These are phyloP conservation scores for Rhyacophila evoluta DNA, from an alignment of 2,888 invertebrate species.

Conservation along the genomic window DNA sequence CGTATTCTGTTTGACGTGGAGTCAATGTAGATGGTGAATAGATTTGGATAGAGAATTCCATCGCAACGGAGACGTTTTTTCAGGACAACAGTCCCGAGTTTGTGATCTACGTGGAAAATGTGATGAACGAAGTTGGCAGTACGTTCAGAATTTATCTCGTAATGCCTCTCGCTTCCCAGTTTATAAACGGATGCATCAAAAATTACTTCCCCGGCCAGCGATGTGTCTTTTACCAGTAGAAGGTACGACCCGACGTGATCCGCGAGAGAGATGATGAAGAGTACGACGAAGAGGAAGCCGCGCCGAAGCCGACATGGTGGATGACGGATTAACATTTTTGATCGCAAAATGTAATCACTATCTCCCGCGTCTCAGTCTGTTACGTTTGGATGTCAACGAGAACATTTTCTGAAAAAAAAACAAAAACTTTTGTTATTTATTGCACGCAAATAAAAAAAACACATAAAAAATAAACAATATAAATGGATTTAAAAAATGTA, in stretches of 20 bases:
- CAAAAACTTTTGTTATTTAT: too few species aligned
- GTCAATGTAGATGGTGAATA: slow-evolving; percentile 89
- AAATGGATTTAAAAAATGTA: too few species aligned
- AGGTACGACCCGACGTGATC: slow-evolving; percentile 64
- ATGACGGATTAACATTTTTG: slow-evolving; percentile 55
- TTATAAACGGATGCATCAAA: slow-evolving; percentile 86
- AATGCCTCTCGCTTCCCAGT: slow-evolving; percentile 82
- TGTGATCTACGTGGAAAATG: slow-evolving; percentile 80
- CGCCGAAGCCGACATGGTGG: slow-evolving; percentile 56
- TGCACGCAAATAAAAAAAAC: too few species aligned
- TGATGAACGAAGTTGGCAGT: slow-evolving; percentile 87
- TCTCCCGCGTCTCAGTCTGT: slow-evolving; percentile 48
- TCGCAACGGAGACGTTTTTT: slow-evolving; percentile 81
- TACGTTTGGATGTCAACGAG: slow-evolving; percentile 26
- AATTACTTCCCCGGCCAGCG: slow-evolving; percentile 75
- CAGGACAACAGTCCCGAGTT: slow-evolving; percentile 80
- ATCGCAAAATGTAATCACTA: slow-evolving; percentile 33
- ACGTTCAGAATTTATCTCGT: slow-evolving; percentile 83
- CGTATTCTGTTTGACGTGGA: slow-evolving; percentile 83
- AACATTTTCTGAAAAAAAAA: slow-evolving; percentile 54
- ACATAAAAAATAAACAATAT: too few species aligned
- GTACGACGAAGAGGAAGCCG: slow-evolving; percentile 59
- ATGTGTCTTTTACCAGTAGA: slow-evolving; percentile 71
- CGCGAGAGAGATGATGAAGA: slow-evolving; percentile 60
- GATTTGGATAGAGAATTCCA: slow-evolving; percentile 84